Base-by-base conservation (phyloP, 2,888 invertebrate genomes). In the Taenaris catops region DNA sequence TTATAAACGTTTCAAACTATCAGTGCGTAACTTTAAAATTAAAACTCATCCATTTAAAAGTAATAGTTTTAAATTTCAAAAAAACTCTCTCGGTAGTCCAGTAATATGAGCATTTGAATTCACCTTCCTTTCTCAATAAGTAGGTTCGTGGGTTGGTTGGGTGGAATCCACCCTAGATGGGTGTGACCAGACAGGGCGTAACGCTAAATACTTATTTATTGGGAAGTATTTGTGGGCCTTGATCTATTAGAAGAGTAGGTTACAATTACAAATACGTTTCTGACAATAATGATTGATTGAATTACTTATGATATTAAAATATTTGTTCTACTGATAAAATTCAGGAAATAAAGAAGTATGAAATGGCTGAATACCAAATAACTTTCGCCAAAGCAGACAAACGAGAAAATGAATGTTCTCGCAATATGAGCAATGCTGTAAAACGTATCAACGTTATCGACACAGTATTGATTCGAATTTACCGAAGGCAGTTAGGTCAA, bases 161-260 rank as follows among this genome's bases (percentile, higher is more conserved):
- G 7, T 19, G 21, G 6, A 24, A 21, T 16, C 21, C 35, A 26
- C 41, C 41, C 32, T 10, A 14, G 21, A 25, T 46, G 41, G 49
- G 49, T 35, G 46, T 34, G 49, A 44, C 46, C 35, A 46, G 46
- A 47, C 48, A 45, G 50, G 53, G 53, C 47, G 51, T 39, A 42
- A 19, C 40, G 23, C 35, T 34, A 9, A 37, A 29, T 41, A 32
- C 28, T 39, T 38, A 38, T 38, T 44, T 46, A 44, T 46, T 41
- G 24, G 25, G 10, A 25, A 33, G 17, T 38, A 34, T 44, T 38
- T 35, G 20, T 26, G 19, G 27, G 23, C 8, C 26, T 21, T 26
- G 33, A 2, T 25, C 28, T 18, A 35, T 31, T 32, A 37, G n/a
- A n/a, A n/a, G 8, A 28, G 21, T 35, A 33, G 18, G 28, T 25